A percentile compares a stretch with the other conserved stretches of the same genome.
These are phyloP conservation scores for Latrodectus hesperus DNA, from an alignment of 2,888 invertebrate genomes.

Conservation along the genomic window DNA sequence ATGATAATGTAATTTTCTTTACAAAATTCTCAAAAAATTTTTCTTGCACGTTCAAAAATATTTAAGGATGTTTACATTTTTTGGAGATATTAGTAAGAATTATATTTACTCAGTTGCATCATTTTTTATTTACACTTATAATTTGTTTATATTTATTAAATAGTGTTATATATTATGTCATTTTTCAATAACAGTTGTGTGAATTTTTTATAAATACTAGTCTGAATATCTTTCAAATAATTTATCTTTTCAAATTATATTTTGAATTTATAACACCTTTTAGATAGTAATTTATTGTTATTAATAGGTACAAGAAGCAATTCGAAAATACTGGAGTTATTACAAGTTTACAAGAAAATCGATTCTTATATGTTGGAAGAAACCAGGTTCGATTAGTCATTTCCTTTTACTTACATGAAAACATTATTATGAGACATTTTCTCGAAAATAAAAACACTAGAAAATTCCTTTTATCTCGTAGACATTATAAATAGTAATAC, in stretches of 20 bases:
- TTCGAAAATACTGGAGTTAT: slow-evolving; percentile 49
- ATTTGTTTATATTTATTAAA: background rate
- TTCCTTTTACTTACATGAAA: background rate
- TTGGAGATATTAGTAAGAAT: too few relatives aligned
- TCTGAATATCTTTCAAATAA: background rate
- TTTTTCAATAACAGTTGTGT: background rate
- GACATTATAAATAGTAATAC: background rate
- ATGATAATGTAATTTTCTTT: too few relatives aligned
- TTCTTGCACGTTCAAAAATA: too few relatives aligned
- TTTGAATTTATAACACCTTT: background rate
- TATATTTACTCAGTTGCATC: too few relatives aligned
- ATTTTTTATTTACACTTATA: background rate
- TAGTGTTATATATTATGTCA: background rate
- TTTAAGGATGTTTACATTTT: too few relatives aligned
- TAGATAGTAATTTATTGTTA: background rate
- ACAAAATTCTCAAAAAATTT: too few relatives aligned
- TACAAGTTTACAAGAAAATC: slow-evolving; percentile 38
- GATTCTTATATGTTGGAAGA: slow-evolving; percentile 20
- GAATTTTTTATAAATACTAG: background rate
- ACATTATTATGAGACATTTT: background rate
- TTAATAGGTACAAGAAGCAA: slow-evolving; percentile 50
- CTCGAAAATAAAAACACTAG: background rate
- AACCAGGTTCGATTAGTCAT: slow-evolving; percentile 23
- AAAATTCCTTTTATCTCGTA: background rate
- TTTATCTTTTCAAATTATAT: background rate